phyloP scores from a whole-genome alignment of 2,888 invertebrate genomes.

The Leptopterna dolabrata region DNA sequence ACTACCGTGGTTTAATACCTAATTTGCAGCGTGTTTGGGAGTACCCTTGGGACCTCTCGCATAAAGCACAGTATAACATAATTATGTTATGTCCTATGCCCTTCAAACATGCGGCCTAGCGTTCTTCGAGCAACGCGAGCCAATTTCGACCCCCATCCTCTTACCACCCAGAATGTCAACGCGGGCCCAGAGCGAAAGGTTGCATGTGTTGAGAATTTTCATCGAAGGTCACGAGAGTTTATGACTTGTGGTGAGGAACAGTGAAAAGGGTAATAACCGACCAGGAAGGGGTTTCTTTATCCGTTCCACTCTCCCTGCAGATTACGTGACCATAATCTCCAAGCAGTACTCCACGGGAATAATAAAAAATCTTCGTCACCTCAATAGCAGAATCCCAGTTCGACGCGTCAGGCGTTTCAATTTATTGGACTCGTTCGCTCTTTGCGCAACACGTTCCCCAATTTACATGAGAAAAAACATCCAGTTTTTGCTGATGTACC shows the following conservation, averaged over 20 bases:
- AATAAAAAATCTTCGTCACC: not conserved
- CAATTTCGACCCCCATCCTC: not conserved
- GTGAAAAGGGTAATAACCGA: conserved; percentile 14
- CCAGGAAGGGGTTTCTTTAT: not conserved
- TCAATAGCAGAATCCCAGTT: not conserved
- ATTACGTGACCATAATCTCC: not conserved
- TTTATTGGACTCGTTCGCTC: not conserved
- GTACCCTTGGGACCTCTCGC: no score
- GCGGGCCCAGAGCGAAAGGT: not conserved
- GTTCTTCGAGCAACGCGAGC: not conserved
- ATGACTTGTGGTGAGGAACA: not conserved
- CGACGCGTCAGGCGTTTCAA: not conserved
- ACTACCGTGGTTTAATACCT: no score
- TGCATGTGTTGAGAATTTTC: not conserved
- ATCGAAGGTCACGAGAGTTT: not conserved
- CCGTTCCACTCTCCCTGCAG: not conserved
- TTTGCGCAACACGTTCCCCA: no score
- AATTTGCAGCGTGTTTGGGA: no score
- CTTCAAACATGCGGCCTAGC: not conserved
- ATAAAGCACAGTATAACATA: no score
- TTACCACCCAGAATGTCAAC: not conserved
- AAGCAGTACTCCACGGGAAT: not conserved
- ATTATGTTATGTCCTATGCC: no score
- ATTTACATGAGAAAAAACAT: no score
- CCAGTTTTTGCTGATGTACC: no score